phyloP scores from a whole-genome alignment of 2,888 invertebrate genomes.

The Agrotis clavis region DNA sequence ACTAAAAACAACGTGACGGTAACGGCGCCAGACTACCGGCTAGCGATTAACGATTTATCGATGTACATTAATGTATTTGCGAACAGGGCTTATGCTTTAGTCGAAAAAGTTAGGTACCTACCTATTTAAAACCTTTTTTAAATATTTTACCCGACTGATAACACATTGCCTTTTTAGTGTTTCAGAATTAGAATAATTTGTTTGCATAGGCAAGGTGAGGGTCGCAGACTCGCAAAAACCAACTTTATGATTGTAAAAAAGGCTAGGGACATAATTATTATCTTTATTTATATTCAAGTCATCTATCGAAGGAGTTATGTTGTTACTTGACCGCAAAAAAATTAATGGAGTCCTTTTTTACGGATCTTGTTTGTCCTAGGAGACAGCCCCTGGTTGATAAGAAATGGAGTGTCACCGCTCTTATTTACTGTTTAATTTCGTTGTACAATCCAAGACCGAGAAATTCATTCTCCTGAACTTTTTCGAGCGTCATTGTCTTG shows the following conservation, averaged over 20 bases:
- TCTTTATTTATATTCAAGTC: no score
- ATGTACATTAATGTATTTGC: constrained; percentile 66
- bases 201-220: background rate
- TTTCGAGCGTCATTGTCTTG: no score
- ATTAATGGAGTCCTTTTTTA: no score
- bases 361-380: no score
- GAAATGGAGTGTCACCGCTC: no score
- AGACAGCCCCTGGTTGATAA: no score
- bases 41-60: constrained; percentile 81
- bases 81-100: constrained; percentile 50
- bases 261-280: background rate
- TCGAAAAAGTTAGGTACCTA: constrained; percentile 16
- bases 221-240: background rate
- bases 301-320: background rate
- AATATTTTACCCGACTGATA: background rate
- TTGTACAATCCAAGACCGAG: no score
- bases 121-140: background rate
- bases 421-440: no score
- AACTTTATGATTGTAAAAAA: background rate
- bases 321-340: no score
- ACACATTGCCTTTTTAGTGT: background rate
- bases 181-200: background rate
- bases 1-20: constrained; percentile 76
- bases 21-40: constrained; percentile 80
- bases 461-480: no score